Evolutionary conservation across 2,797 vertebrate species (phyloP).

Genomic region (Crocodylus rhombifer): DNA sequence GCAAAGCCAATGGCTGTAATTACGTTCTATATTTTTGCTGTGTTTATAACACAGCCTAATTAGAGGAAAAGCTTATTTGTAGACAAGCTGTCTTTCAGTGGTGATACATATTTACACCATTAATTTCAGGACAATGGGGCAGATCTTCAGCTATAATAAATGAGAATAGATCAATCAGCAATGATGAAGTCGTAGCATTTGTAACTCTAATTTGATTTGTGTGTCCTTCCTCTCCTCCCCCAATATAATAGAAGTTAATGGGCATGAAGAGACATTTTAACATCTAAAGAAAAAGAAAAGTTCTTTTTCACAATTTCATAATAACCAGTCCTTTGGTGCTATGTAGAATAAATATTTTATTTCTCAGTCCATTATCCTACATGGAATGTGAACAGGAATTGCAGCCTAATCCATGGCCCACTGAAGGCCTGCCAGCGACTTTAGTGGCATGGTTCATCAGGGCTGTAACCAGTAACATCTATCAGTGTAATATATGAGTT

Average conservation of each 20-base stretch:
- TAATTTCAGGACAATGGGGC: neutral
- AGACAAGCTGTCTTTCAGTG: conserved; percentile 12
- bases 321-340: neutral
- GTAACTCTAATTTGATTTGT: neutral
- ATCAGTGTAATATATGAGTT: neutral
- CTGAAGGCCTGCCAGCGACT: neutral
- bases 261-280: neutral
- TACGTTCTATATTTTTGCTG: conserved; percentile 63
- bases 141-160: neutral
- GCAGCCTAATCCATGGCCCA: neutral
- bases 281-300: neutral
- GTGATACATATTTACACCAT: accelerated
- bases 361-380: neutral
- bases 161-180: neutral
- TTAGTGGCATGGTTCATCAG: neutral
- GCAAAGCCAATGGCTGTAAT: conserved; percentile 50
- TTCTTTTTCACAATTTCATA: neutral
- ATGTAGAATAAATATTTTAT: neutral
- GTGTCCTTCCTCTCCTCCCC: neutral
- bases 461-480: neutral
- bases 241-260: neutral
- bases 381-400: neutral
- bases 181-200: neutral
- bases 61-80: conserved; percentile 56
- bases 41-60: conserved; percentile 51